Conservation (phyloP, 2,797 vertebrate genomes). For the Periparus ater region DNA sequence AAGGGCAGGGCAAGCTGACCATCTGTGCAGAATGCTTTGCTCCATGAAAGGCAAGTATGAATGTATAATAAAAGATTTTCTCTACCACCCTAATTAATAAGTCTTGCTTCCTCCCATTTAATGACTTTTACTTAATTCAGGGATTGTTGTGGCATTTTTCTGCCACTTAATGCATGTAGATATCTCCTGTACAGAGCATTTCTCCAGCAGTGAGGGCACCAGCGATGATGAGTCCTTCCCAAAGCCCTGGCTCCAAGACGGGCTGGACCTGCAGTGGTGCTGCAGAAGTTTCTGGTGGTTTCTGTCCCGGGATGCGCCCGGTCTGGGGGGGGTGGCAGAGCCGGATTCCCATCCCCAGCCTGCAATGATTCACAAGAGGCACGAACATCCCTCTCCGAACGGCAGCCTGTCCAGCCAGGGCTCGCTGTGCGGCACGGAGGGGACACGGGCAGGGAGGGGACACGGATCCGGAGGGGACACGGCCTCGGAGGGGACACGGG, state of each 20-base stretch:
- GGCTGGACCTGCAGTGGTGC: not conserved
- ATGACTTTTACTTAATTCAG: not conserved
- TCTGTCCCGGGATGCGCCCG: not conserved
- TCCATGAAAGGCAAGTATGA: not conserved
- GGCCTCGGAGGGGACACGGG: no score
- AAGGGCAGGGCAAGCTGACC: not conserved
- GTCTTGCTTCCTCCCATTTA: not conserved
- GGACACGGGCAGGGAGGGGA: no score
- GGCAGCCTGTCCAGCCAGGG: not conserved
- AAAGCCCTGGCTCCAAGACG: not conserved
- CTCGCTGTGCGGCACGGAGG: no score
- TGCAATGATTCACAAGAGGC: accelerated
- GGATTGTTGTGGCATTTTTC: not conserved
- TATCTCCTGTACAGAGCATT: not conserved
- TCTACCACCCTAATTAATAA: not conserved
- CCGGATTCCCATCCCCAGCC: not conserved
- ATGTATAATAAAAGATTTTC: not conserved
- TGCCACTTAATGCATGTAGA: accelerated
- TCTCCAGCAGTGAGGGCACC: not conserved
- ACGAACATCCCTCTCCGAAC: accelerated
- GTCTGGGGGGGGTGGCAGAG: not conserved
- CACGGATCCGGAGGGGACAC: no score
- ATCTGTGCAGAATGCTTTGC: not conserved
- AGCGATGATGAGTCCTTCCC: not conserved
- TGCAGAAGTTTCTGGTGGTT: not conserved